phyloP scores from a whole-genome alignment of 2,888 invertebrate genomes.

The Epinotia demarniana region DNA sequence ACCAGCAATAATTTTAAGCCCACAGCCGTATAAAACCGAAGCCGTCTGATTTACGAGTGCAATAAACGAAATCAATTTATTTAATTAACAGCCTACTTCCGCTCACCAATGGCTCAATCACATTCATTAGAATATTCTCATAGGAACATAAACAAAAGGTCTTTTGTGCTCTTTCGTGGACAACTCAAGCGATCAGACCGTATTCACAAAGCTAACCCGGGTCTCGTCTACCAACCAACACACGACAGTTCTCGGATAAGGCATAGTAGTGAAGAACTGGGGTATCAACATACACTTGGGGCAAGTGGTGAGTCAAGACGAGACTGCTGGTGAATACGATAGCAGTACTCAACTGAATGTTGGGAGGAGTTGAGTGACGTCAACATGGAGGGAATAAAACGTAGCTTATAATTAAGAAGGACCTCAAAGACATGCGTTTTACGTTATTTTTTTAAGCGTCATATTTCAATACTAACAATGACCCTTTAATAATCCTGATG shows the following conservation, averaged over 20 bases:
- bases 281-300: background rate
- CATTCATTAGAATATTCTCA: slow-evolving; percentile 72
- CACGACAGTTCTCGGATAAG: background rate
- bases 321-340: slow-evolving; percentile 18
- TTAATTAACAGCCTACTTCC: slow-evolving; percentile 76
- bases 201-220: background rate
- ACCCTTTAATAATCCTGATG: background rate
- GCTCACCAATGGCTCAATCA: slow-evolving; percentile 68
- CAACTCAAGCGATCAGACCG: slow-evolving; percentile 54
- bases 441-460: slow-evolving; percentile 7
- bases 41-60: slow-evolving; percentile 38
- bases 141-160: slow-evolving; percentile 76
- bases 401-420: slow-evolving; percentile 70
- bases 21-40: slow-evolving; percentile 18
- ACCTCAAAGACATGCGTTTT: slow-evolving; percentile 29
- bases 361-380: slow-evolving; percentile 75
- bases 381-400: slow-evolving; percentile 77
- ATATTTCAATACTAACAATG: slow-evolving; percentile 14
- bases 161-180: slow-evolving; percentile 65
- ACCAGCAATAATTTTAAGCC: background rate
- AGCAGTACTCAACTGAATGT: slow-evolving; percentile 62
- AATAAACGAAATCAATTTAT: slow-evolving; percentile 49
- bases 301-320: background rate
- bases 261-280: background rate
- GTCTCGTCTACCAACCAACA: background rate